Conservation (phyloP, 2,797 vertebrate species). For the Echiichthys vipera region DNA sequence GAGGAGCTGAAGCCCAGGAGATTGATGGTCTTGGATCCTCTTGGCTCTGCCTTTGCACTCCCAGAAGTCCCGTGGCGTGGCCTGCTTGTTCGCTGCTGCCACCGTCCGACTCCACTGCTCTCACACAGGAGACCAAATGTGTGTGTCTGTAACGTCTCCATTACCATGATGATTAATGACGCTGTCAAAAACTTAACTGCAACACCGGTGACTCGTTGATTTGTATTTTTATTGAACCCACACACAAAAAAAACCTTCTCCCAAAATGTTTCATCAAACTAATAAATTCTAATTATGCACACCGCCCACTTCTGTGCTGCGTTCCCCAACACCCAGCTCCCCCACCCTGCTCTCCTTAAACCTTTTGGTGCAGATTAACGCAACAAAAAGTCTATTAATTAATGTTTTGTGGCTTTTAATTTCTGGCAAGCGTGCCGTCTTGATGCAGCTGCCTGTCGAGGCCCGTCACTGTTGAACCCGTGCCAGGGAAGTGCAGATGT, state of each 20-base stretch:
- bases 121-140: slow-evolving; percentile 70
- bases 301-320: slow-evolving; percentile 87
- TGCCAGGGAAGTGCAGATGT: slow-evolving; percentile 98
- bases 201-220: slow-evolving; percentile 74
- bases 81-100: slow-evolving; percentile 61
- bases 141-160: slow-evolving; percentile 89
- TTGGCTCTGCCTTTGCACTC: slow-evolving; percentile 73
- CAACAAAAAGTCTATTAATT: slow-evolving; percentile 97
- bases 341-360: slow-evolving; percentile 77
- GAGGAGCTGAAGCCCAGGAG: slow-evolving; percentile 71
- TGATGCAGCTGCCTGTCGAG: slow-evolving; percentile 94
- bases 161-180: slow-evolving; percentile 94
- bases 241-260: slow-evolving; percentile 11
- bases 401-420: slow-evolving; percentile 97
- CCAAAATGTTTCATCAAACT: slow-evolving; percentile 88
- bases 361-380: slow-evolving; percentile 94
- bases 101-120: not conserved
- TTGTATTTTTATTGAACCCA: slow-evolving; percentile 60
- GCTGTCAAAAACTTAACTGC: slow-evolving; percentile 87
- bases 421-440: slow-evolving; percentile 92
- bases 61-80: slow-evolving; percentile 81
- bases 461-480: slow-evolving; percentile 90
- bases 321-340: slow-evolving; percentile 81
- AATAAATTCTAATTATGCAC: slow-evolving; percentile 94
- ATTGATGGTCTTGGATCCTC: slow-evolving; percentile 79